Evolutionary conservation across 2,888 invertebrate species (phyloP).

Genomic region (Drosophila engyochracea): DNA sequence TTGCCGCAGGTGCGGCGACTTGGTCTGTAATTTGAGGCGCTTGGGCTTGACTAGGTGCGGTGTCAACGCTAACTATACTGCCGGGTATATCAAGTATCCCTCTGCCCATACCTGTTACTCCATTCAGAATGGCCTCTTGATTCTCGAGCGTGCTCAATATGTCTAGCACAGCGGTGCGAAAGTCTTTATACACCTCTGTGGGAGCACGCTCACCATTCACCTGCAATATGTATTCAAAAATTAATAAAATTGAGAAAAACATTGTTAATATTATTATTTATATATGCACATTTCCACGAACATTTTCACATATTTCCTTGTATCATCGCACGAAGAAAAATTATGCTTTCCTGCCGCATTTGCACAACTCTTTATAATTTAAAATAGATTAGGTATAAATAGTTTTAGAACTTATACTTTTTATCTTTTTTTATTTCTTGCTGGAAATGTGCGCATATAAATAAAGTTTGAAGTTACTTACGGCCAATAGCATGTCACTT

Average conservation of each 20-base stretch:
- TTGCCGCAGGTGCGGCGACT: constrained; percentile 20
- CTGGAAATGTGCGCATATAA: neutral
- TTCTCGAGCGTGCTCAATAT: constrained; percentile 91
- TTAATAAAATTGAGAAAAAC: neutral
- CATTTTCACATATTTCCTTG: neutral
- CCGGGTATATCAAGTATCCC: constrained; percentile 88
- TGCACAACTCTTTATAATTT: neutral
- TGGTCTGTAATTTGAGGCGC: constrained; percentile 72
- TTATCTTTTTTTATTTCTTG: neutral
- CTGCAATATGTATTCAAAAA: constrained; percentile 84
- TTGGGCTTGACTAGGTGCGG: constrained; percentile 86
- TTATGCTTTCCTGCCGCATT: neutral
- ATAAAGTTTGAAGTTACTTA: constrained; percentile 77
- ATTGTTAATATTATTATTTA: neutral
- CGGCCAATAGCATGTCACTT: constrained; percentile 91
- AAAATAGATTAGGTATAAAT: neutral
- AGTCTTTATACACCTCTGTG: constrained; percentile 94
- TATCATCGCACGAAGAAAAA: neutral
- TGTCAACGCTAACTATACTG: constrained; percentile 88
- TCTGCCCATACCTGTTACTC: constrained; percentile 87
- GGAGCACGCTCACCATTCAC: constrained; percentile 95
- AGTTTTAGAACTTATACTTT: neutral
- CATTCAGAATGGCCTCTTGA: constrained; percentile 87
- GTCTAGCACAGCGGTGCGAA: constrained; percentile 91
- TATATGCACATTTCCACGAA: neutral